Base-by-base conservation (phyloP, 2,888 invertebrate genomes). In the Phrixothrix hirtus region DNA sequence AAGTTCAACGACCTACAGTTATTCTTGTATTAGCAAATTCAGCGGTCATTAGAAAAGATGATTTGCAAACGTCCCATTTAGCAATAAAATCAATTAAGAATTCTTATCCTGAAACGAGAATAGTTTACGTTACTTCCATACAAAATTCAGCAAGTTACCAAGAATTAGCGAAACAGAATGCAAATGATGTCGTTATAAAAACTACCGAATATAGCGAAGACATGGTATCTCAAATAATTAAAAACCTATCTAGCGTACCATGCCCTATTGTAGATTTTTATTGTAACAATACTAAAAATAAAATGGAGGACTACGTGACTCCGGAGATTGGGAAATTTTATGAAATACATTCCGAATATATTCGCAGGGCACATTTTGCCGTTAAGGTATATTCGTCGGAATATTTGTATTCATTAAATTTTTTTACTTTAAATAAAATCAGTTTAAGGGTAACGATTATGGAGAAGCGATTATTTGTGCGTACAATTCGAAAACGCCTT, bases 271-370 rank as follows among this genome's bases (percentile, higher is more conserved):
- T 72, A 17, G 65, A 70, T 57, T 68, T 71, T 57, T 68, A 67
- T 59, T 74, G 74, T 59, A 65, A 66, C 38, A 53, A 57, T n/a
- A 58, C 55, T 15, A 45, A 57, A 26, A 77, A 80, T 61, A 65
- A 77, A 50, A 79, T 79, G 43, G 85, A 86, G 70, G 84, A 85
- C 66, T 85, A 82, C 55, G 75, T 83, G 7, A 73, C 81, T 35
- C 81, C 83, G 0, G 73, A 76, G 14, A 68, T 61, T 7, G 60
- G 61, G 14, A 65, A 57, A 16, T 50, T 62, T 42, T 74, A 81
- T 48, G 76, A 79, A 47, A 77, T 79, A 30, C 73, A 73, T 0
- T 82, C 55, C 27, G 69, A 71, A 43, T 71, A 69, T 45, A 56
- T 66, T 4, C 50, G 46, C 35, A 60, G 64, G 34, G 62, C 62